Evolutionary conservation across 2,888 invertebrate species (phyloP).

Genomic region (Spilosoma lubricipeda): DNA sequence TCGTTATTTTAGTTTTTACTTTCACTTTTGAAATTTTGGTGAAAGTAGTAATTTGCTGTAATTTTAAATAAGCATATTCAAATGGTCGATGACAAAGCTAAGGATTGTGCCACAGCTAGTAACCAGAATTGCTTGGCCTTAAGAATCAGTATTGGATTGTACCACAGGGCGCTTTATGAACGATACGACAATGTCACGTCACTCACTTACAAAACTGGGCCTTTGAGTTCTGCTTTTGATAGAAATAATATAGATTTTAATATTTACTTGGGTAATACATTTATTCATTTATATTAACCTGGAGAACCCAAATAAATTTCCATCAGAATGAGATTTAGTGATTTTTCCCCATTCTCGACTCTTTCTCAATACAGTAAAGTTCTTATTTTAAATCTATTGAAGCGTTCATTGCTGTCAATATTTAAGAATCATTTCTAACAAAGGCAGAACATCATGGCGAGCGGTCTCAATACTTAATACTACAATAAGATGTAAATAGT

Average conservation of each 20-base stretch:
- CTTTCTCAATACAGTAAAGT: too few species aligned
- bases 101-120: slow-evolving; percentile 62
- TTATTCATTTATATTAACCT: too few species aligned
- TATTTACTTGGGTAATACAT: neutral
- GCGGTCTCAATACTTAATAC: slow-evolving; percentile 44
- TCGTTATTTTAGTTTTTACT: neutral
- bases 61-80: slow-evolving; percentile 15
- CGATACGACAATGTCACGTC: slow-evolving; percentile 13
- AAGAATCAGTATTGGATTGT: slow-evolving; percentile 35
- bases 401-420: neutral
- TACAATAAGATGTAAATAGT: slow-evolving; percentile 58
- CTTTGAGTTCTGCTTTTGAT: slow-evolving; percentile 16
- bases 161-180: slow-evolving; percentile 39
- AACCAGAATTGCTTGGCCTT: slow-evolving; percentile 57
- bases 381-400: neutral
- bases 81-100: slow-evolving; percentile 43
- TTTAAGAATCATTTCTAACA: slow-evolving; percentile 20
- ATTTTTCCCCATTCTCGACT: neutral
- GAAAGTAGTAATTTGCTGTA: neutral
- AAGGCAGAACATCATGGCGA: slow-evolving; percentile 32
- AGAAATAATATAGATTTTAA: slow-evolving; percentile 1
- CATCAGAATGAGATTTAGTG: neutral
- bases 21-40: neutral
- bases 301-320: too few species aligned
- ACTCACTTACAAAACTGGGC: slow-evolving; percentile 18